phyloP scores from a whole-genome alignment of 2,888 invertebrate species.

The Cenopis cana region DNA sequence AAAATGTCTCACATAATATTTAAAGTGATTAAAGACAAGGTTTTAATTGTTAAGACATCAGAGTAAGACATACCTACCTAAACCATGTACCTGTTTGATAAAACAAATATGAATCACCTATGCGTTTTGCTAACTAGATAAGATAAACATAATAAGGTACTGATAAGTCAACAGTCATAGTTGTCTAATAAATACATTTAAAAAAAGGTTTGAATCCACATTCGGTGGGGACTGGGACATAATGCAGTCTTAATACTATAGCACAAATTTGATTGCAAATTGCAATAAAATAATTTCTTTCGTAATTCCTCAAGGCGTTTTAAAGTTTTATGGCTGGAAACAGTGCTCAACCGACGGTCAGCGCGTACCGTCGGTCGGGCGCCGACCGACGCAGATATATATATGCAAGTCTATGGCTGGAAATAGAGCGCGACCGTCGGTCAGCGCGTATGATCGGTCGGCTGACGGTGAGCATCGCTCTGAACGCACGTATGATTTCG shows the following conservation, averaged over 20 bases:
- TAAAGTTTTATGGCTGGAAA: too few species aligned
- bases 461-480: too few species aligned
- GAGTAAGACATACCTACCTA: constrained; percentile 9
- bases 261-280: not conserved
- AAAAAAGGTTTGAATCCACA: not conserved
- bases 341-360: too few species aligned
- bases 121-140: constrained; percentile 33
- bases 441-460: too few species aligned
- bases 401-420: too few species aligned
- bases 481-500: too few species aligned
- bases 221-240: not conserved
- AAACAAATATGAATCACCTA: constrained; percentile 30
- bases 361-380: too few species aligned
- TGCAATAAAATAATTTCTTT: not conserved
- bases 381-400: too few species aligned
- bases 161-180: constrained; percentile 25
- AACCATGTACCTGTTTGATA: constrained; percentile 19
- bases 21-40: not conserved
- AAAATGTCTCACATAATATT: not conserved
- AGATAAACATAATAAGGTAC: constrained; percentile 37
- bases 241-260: not conserved
- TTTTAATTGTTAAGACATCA: not conserved
- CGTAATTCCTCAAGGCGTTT: not conserved
- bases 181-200: not conserved
- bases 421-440: too few species aligned